Evolutionary conservation across 2,888 invertebrate species (phyloP), one percentile per base, ranked within the genome.

Genomic region (Athrips mouffetella): DNA sequence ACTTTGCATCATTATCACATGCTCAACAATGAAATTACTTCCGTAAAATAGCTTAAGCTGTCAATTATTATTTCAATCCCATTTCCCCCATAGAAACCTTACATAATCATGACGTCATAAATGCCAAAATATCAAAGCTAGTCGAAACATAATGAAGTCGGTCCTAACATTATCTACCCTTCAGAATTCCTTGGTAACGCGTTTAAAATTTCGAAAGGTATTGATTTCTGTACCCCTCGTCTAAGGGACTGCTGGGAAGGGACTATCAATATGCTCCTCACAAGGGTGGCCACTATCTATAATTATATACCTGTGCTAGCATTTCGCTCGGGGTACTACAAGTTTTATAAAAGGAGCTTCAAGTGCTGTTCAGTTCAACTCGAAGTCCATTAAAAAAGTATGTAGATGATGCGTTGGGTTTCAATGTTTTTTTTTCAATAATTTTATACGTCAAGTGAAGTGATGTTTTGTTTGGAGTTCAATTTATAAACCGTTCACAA

Each of bases 191-290:
- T 66, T 75, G 60, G 72, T 64, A 70, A 78, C 75, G 71, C 70
- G 74, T 73, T 80, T 76, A 75, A 79, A 83, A 75, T 81, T 77
- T 76, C 74, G 69, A 72, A 79, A 79, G 77, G 75, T 83, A 86
- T 87, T 78, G 86, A 86, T 84, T 83, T 79, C 71, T 62, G 59
- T 49, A 58, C 69, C 82, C 74, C 71, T 67, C 51, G 60, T 65
- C 55, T 64, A 63, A 66, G 73, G 74, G 73, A 60, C 62, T 58
- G 57, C 49, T 55, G 50, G 57, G 67, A 70, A 72, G 68, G 49
- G 49, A 50, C 58, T 62, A 65, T 69, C 69, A 65, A 69, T 73
- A 69, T 66, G 69, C 58, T 66, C 49, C 57, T 54, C 53, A 54
- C 57, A 60, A 59, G 59, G 59, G 57, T 35, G 51, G 30, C 58